A percentile compares a stretch with the other conserved stretches of the same genome.
Evolutionary conservation across 2,113 vertebrate species (phyloP).

Genomic region (Mormyrus lacerda): DNA sequence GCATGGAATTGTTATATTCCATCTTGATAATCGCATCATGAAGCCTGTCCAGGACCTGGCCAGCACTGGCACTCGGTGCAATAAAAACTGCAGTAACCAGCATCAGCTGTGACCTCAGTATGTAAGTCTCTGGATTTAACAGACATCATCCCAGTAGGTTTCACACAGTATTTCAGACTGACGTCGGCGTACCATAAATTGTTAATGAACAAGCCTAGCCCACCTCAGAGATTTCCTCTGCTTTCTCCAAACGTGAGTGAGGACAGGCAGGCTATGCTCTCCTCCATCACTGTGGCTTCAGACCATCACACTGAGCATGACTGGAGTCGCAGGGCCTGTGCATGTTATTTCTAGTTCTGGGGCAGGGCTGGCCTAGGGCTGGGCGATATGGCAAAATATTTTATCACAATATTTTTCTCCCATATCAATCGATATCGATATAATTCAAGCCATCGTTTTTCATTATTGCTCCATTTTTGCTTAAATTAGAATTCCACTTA

Average conservation of each 20-base stretch:
- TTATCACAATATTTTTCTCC: neutral
- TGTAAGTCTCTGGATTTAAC: no score
- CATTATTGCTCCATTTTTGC: no score
- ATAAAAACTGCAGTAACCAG: no score
- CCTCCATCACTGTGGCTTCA: neutral
- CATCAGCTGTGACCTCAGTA: no score
- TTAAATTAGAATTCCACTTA: no score
- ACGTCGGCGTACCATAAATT: neutral
- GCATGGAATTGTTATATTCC: neutral
- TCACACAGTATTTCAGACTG: no score
- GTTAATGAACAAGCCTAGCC: neutral
- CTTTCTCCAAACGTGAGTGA: neutral
- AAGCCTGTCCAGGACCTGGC: neutral
- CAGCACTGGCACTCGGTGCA: no score
- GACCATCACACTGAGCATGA: neutral
- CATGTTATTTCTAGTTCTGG: neutral
- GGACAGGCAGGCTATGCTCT: neutral
- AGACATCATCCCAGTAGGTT: no score
- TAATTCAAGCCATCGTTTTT: no score
- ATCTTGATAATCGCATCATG: neutral
- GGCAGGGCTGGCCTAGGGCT: no score
- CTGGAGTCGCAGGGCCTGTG: neutral
- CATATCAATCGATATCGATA: neutral
- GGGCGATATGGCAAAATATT: neutral
- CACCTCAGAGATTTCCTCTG: neutral